Evolutionary conservation across 2,113 vertebrate genomes (phyloP).

Genomic region (Chaetodon auriga): DNA sequence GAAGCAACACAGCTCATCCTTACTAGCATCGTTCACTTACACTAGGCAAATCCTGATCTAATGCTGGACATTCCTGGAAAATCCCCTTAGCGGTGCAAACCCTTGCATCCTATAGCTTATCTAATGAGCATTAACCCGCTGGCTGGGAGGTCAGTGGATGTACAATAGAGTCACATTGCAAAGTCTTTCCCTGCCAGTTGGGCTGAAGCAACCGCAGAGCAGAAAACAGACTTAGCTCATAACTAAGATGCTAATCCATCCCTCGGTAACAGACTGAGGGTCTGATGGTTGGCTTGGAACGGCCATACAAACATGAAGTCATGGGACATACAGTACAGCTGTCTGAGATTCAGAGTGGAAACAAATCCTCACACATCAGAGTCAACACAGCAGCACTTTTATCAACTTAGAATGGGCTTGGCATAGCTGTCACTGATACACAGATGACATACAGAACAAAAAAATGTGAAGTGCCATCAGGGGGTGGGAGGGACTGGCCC

Average conservation of each 20-base stretch:
- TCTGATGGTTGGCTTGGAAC: slow-evolving; percentile 29
- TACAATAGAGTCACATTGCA: slow-evolving; percentile 63
- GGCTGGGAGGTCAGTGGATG: slow-evolving; percentile 69
- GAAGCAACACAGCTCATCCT: background rate
- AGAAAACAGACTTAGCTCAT: slow-evolving; percentile 70
- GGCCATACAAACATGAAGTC: slow-evolving; percentile 60
- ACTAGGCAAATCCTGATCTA: slow-evolving; percentile 37
- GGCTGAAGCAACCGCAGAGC: slow-evolving; percentile 51
- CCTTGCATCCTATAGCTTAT: slow-evolving; percentile 51
- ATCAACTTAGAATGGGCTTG: background rate
- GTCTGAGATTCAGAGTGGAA: slow-evolving; percentile 26
- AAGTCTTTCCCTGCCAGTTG: slow-evolving; percentile 54
- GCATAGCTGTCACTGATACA: background rate
- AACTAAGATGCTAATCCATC: slow-evolving; percentile 71
- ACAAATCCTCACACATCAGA: slow-evolving; percentile 49
- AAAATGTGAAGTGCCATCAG: slow-evolving; percentile 46
- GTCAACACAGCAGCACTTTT: slow-evolving; percentile 15
- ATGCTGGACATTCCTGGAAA: slow-evolving; percentile 60
- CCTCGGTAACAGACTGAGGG: slow-evolving; percentile 41
- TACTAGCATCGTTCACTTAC: slow-evolving; percentile 7
- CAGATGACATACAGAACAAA: slow-evolving; percentile 17
- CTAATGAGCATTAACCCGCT: slow-evolving; percentile 75
- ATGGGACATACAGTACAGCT: slow-evolving; percentile 57
- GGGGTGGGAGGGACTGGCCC: slow-evolving; percentile 7
- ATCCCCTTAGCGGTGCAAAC: slow-evolving; percentile 66